Evolutionary conservation across 2,888 invertebrate species (phyloP).

Genomic region (Drosophila affinis): DNA sequence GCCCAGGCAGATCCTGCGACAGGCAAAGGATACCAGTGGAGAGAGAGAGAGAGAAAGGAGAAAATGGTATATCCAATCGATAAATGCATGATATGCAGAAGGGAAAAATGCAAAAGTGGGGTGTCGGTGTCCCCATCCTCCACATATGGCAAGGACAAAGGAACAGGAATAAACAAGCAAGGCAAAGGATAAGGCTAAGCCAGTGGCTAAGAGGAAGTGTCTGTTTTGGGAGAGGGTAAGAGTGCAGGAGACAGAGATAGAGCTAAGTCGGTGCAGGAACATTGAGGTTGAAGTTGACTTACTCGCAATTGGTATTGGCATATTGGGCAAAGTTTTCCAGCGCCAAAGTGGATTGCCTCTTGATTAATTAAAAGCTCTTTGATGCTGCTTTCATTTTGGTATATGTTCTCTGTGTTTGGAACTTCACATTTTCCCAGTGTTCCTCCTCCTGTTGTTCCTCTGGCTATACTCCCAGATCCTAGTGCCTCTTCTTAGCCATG

Average conservation of each 20-base stretch:
- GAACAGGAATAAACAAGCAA: constrained; percentile 4
- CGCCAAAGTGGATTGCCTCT: constrained; percentile 70
- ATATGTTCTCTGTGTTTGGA: constrained; percentile 6
- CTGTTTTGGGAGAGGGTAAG: not conserved
- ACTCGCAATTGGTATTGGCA: constrained; percentile 62
- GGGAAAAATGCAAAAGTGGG: constrained; percentile 1
- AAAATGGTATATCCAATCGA: constrained; percentile 15
- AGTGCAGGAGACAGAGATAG: not conserved
- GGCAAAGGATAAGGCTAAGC: constrained; percentile 9
- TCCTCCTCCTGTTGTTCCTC: not conserved
- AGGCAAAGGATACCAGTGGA: not conserved
- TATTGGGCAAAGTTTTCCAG: constrained; percentile 62
- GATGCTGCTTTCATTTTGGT: constrained; percentile 10
- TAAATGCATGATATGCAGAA: constrained; percentile 23
- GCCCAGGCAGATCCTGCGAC: not conserved
- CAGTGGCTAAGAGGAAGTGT: not conserved
- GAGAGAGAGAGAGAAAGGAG: not conserved
- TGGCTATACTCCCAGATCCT: not conserved
- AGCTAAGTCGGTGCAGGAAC: constrained; percentile 12
- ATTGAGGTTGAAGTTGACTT: constrained; percentile 20
- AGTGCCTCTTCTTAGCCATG: not conserved
- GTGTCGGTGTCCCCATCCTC: not conserved
- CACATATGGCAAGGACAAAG: constrained; percentile 1
- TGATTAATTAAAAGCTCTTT: constrained; percentile 75
- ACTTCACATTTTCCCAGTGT: constrained; percentile 7